Conservation (phyloP, 1,140 invertebrate genomes). For the Drosophila pseudoananassae region DNA sequence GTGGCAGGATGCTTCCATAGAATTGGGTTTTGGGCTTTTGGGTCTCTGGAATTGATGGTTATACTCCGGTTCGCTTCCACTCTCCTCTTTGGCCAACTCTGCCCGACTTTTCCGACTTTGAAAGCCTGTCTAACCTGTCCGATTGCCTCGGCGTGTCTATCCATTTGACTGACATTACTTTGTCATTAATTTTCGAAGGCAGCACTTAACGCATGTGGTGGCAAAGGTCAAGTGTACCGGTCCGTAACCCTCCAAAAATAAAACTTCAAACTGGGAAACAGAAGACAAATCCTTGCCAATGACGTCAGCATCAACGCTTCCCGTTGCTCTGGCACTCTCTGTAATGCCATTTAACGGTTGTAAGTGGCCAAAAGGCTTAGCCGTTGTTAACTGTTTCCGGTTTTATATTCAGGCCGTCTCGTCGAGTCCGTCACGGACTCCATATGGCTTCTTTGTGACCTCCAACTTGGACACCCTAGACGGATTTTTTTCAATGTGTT, state of each 20-base stretch:
- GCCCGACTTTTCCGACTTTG: slow-evolving; percentile 9
- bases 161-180: slow-evolving; percentile 82
- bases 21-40: slow-evolving; percentile 39
- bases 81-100: neutral
- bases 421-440: slow-evolving; percentile 20
- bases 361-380: slow-evolving; percentile 71
- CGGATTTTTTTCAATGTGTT: neutral
- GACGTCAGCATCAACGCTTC: slow-evolving; percentile 23
- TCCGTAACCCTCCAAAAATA: slow-evolving; percentile 61
- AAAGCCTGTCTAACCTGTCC: slow-evolving; percentile 40
- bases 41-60: slow-evolving; percentile 57
- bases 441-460: slow-evolving; percentile 60
- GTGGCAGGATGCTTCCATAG: slow-evolving; percentile 33
- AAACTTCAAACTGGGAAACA: slow-evolving; percentile 9
- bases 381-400: slow-evolving; percentile 78
- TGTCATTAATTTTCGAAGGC: slow-evolving; percentile 79
- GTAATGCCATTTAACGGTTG: slow-evolving; percentile 73
- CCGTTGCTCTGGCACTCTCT: slow-evolving; percentile 3
- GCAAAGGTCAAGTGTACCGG: slow-evolving; percentile 65
- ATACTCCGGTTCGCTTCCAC: slow-evolving; percentile 26
- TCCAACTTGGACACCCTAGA: slow-evolving; percentile 1
- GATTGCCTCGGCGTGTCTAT: slow-evolving; percentile 62
- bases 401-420: slow-evolving; percentile 43
- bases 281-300: slow-evolving; percentile 10
- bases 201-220: slow-evolving; percentile 60